These are phyloP conservation scores for Eupeodes luniger DNA, from an alignment of 2,888 invertebrate species.

Conservation along the genomic window DNA sequence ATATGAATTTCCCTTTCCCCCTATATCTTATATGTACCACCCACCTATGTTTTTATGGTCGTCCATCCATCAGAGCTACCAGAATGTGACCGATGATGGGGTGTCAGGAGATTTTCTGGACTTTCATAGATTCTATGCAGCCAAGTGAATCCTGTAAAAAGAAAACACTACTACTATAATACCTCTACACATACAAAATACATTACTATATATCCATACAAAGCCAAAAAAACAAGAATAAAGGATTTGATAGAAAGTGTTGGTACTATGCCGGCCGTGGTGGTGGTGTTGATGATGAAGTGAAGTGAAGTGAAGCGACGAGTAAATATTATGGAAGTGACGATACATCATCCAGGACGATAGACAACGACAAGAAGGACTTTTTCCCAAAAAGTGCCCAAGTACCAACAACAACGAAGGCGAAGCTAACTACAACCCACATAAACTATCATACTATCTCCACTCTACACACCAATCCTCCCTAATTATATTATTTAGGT, in stretches of 20 bases:
- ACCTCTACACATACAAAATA: constrained; percentile 24
- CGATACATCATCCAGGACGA: constrained; percentile 15
- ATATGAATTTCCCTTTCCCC: constrained; percentile 35
- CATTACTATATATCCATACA: constrained; percentile 13
- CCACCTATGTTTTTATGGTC: constrained; percentile 1
- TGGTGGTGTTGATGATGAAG: neutral
- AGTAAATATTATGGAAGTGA: constrained; percentile 20
- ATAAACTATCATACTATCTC: constrained; percentile 31
- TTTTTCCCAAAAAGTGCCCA: constrained; percentile 49
- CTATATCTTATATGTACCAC: neutral
- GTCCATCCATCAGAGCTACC: constrained; percentile 81
- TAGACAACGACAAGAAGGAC: constrained; percentile 12
- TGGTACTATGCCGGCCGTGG: neutral
- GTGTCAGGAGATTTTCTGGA: constrained; percentile 83
- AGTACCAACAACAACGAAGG: neutral
- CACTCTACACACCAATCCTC: constrained; percentile 34
- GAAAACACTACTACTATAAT: neutral
- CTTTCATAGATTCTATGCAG: constrained; percentile 83
- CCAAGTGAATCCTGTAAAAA: constrained; percentile 72
- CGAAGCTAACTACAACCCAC: constrained; percentile 5
- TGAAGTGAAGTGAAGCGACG: constrained; percentile 2
- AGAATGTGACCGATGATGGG: constrained; percentile 81
- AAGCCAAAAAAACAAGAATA: constrained; percentile 73
- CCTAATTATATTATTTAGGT: constrained; percentile 66
- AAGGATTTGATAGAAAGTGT: constrained; percentile 74